These are phyloP conservation scores for Cirrhinus molitorella DNA, from an alignment of 2,797 vertebrate genomes.

Conservation along the genomic window DNA sequence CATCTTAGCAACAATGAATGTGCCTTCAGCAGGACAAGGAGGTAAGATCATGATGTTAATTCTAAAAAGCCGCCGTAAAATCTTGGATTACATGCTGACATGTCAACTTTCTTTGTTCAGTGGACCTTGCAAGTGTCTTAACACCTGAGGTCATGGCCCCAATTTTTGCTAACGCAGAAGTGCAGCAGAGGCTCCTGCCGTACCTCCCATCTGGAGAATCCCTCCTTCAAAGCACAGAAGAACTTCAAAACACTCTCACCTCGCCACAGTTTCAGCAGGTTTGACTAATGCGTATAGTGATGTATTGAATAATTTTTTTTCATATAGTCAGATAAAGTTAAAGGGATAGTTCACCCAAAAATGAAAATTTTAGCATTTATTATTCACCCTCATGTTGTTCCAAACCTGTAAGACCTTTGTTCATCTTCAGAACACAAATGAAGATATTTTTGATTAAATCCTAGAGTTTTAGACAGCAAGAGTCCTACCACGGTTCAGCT, in stretches of 20 bases:
- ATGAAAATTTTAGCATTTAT: no score
- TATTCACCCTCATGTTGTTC: no score
- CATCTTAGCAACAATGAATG: conserved; percentile 91
- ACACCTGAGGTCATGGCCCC: conserved; percentile 97
- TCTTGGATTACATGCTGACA: neutral
- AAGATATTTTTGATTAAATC: no score
- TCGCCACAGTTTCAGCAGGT: conserved; percentile 97
- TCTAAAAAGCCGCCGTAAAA: no score
- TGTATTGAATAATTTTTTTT: neutral
- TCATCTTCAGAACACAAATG: no score
- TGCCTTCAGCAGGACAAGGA: conserved; percentile 72
- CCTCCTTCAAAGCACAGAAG: conserved; percentile 88
- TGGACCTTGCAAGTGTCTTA: conserved; percentile 91
- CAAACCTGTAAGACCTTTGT: no score
- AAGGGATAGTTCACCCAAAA: no score
- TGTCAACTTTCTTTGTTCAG: conserved; percentile 66
- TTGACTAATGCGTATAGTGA: neutral
- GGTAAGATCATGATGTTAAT: conserved; percentile 74
- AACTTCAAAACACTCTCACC: conserved; percentile 92
- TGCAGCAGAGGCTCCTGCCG: conserved; percentile 85
- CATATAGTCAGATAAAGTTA: no score
- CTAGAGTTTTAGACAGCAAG: no score
- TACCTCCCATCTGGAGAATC: conserved; percentile 93
- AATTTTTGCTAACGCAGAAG: conserved; percentile 90
- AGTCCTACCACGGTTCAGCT: no score